Conservation (phyloP, 1,140 invertebrate species). For the Manduca sexta region DNA sequence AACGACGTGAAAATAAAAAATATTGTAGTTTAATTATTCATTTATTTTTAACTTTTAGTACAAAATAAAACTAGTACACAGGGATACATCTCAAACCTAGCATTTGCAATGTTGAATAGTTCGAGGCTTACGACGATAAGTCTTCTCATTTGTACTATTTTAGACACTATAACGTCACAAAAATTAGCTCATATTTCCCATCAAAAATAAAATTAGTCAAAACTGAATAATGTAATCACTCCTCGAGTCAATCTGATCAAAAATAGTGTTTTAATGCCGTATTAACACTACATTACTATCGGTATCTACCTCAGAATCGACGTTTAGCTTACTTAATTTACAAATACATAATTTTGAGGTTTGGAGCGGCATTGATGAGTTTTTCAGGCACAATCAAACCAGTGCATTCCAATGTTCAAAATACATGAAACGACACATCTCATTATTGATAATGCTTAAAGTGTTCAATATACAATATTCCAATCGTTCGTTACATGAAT, state of each 20-base stretch:
- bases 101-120: slow-evolving; percentile 72
- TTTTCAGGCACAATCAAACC: slow-evolving; percentile 70
- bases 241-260: slow-evolving; percentile 51
- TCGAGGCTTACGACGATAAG: slow-evolving; percentile 73
- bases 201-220: slow-evolving; percentile 64
- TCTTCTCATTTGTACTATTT: slow-evolving; percentile 76
- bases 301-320: slow-evolving; percentile 45
- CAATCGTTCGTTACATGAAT: background rate
- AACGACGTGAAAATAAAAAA: slow-evolving; percentile 17
- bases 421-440: slow-evolving; percentile 45
- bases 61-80: slow-evolving; percentile 75
- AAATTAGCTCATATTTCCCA: slow-evolving; percentile 65
- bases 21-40: slow-evolving; percentile 51
- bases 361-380: slow-evolving; percentile 71
- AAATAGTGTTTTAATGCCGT: slow-evolving; percentile 42
- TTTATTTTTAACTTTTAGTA: slow-evolving; percentile 74
- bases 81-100: slow-evolving; percentile 74
- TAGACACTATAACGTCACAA: slow-evolving; percentile 72
- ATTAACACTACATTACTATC: slow-evolving; percentile 52
- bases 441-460: background rate
- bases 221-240: slow-evolving; percentile 73
- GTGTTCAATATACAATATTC: background rate
- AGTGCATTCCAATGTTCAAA: slow-evolving; percentile 61
- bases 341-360: slow-evolving; percentile 71
- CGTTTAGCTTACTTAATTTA: slow-evolving; percentile 56